Evolutionary conservation across 2,888 invertebrate species (phyloP), one percentile per base, ranked within the genome.

Genomic region (Sisyra nigra): DNA sequence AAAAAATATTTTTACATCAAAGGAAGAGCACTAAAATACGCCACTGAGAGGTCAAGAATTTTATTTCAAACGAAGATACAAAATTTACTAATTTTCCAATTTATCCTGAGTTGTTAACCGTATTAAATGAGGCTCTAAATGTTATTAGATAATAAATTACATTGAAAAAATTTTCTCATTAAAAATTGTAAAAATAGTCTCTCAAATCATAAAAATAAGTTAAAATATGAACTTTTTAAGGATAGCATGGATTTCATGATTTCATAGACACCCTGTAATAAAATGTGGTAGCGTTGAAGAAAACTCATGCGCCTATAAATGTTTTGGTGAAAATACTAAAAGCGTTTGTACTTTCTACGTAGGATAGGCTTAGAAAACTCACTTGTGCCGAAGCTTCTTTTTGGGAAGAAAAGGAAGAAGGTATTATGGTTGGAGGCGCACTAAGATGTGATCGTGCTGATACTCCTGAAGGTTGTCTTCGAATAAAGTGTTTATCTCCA

Each of bases 401-500:
- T 24, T 3, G 24, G 24, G 60, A 59, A 45, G 62, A 61, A 41
- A 61, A 59, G 42, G 61, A 58, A 49, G 57, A 53, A 5, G 19
- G 19, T 37, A 17, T 7, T 17, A 14, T 13, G 19, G 17, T 24
- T 24, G 32, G 41, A 41, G 69, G 59, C 54, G 61, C 56, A 60
- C 69, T 58, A 59, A 65, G 53, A 57, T 63, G 62, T 51, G 62
- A 68, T 54, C 56, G 66, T 55, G 57, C 57, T 53, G 52, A 59
- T 56, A 49, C 58, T 52, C 53, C 55, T 35, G 52, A 66, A 58
- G 55, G 57, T 50, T 57, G 68, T 53, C 57, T 60, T n/a, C 55
- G 56, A 66, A 24, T 69, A 58, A 60, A 54, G 70, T 62, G 56
- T 54, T 47, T 58, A 59, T 40, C 53, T 50, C 45, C 60, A 11